Evolutionary conservation across 1,140 invertebrate genomes (phyloP).

Genomic region (Papilio helenus): DNA sequence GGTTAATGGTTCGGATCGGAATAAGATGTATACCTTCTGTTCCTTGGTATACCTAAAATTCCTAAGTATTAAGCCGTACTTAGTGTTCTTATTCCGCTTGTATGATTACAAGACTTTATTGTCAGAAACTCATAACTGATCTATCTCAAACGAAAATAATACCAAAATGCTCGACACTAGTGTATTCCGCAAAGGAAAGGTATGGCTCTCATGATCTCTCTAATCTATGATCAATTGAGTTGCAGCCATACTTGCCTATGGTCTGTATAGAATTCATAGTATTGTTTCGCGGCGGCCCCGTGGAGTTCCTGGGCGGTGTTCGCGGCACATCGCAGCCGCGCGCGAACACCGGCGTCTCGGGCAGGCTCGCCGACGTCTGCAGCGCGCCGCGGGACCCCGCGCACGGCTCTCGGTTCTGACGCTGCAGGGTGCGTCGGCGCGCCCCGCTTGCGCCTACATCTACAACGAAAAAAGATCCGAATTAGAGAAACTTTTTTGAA

Average conservation of each 20-base stretch:
- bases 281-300: slow-evolving; percentile 85
- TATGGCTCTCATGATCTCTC: too few species aligned
- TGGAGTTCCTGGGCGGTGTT: slow-evolving; percentile 86
- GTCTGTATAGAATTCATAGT: slow-evolving; percentile 85
- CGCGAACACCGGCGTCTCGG: slow-evolving; percentile 92
- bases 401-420: slow-evolving; percentile 74
- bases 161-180: too few species aligned
- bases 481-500: not conserved
- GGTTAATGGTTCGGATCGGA: too few species aligned
- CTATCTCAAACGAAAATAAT: too few species aligned
- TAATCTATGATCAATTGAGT: too few species aligned
- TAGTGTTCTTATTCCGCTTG: too few species aligned
- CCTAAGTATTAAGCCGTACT: too few species aligned
- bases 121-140: too few species aligned
- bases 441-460: slow-evolving; percentile 78
- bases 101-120: too few species aligned
- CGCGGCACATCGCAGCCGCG: slow-evolving; percentile 90
- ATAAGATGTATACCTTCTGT: too few species aligned
- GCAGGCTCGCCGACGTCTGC: slow-evolving; percentile 91
- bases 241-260: slow-evolving; percentile 61
- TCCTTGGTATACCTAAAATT: too few species aligned
- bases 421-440: slow-evolving; percentile 80
- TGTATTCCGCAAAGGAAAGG: too few species aligned
- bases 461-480: slow-evolving; percentile 47
- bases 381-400: slow-evolving; percentile 81